Evolutionary conservation across 1,140 invertebrate species (phyloP), one percentile per base, ranked within the genome.

Genomic region (Dryas iulia): DNA sequence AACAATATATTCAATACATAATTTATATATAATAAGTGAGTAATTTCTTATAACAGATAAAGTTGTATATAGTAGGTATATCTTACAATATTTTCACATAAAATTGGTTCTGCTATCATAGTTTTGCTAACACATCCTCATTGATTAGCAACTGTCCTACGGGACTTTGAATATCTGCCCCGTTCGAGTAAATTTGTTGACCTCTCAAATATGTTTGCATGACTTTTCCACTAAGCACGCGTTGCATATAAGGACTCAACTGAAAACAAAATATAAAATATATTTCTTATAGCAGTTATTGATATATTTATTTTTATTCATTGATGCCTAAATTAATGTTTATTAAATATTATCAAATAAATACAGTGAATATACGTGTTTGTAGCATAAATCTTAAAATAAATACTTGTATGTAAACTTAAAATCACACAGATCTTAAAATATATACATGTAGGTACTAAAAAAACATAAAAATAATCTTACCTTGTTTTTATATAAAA

Each of bases 401-500:
- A 47, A 18, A 47, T 18, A 18, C 7, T 47, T 18, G 26, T 28
- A n/a, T n/a, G 26, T 6, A 28, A 47, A 18, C 14, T n/a, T 12
- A 47, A n/a, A n/a, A n/a, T n/a, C n/a, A n/a, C n/a, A n/a, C n/a
- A n/a, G n/a, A n/a, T n/a, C n/a, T n/a, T n/a, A n/a, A n/a, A n/a
- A n/a, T n/a, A n/a, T n/a, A n/a, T n/a, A n/a, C n/a, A n/a, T n/a
- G n/a, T n/a, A n/a, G n/a, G n/a, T n/a, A n/a, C n/a, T n/a, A n/a
- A n/a, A n/a, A n/a, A n/a, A n/a, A n/a, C n/a, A n/a, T n/a, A n/a
- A n/a, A n/a, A 39, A 69, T 14, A 63, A 59, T 39, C 28, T 70
- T 83, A 93, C 93, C 86, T 95, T 95, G 76, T 94, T 94, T 73
- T 94, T 94, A 61, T 94, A 92, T 5, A 88, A 79, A 63, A 94